Percentiles rank a stretch among this genome's conserved stretches.
These are phyloP conservation scores for Patella ulyssiponensis DNA, from an alignment of 2,888 invertebrate genomes.

Conservation along the genomic window DNA sequence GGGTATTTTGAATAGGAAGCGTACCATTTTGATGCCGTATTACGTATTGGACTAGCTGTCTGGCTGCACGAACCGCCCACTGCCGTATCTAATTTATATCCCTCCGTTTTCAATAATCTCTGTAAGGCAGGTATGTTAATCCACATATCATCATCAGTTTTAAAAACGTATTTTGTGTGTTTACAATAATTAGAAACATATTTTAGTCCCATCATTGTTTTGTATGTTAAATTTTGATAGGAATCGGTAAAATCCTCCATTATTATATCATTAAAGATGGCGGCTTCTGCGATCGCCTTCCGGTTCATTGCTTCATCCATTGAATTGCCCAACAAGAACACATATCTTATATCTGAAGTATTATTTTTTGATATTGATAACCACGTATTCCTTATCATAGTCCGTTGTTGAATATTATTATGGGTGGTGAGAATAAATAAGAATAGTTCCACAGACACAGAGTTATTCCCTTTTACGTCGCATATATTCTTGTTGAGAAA, in stretches of 20 bases:
- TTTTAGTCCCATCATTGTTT: conserved; percentile 41
- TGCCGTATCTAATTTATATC: conserved; percentile 27
- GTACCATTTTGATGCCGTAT: conserved; percentile 55
- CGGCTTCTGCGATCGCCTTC: conserved; percentile 25
- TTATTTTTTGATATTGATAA: conserved; percentile 30
- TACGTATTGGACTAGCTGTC: conserved; percentile 42
- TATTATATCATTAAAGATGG: conserved; percentile 34
- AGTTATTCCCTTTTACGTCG: neutral
- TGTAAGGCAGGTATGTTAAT: conserved; percentile 37
- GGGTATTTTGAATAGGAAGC: conserved; percentile 52
- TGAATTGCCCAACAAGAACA: conserved; percentile 39
- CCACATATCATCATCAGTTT: conserved; percentile 60
- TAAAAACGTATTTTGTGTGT: conserved; percentile 39
- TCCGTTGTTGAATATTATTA: conserved; percentile 24
- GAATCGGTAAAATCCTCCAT: conserved; percentile 41
- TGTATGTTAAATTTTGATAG: conserved; percentile 42
- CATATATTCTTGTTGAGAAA: too few species aligned
- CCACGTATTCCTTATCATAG: conserved; percentile 42
- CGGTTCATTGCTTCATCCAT: conserved; percentile 14
- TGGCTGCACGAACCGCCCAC: conserved; percentile 45
- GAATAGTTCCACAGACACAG: conserved; percentile 33
- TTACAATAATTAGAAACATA: conserved; percentile 37
- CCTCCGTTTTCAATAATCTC: conserved; percentile 1
- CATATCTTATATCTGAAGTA: conserved; percentile 35
- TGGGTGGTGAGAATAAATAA: conserved; percentile 36